A percentile compares a stretch with the other conserved stretches of the same genome.
phyloP scores from a whole-genome alignment of 2,888 invertebrate species.

The Apomyelois bistriatella region DNA sequence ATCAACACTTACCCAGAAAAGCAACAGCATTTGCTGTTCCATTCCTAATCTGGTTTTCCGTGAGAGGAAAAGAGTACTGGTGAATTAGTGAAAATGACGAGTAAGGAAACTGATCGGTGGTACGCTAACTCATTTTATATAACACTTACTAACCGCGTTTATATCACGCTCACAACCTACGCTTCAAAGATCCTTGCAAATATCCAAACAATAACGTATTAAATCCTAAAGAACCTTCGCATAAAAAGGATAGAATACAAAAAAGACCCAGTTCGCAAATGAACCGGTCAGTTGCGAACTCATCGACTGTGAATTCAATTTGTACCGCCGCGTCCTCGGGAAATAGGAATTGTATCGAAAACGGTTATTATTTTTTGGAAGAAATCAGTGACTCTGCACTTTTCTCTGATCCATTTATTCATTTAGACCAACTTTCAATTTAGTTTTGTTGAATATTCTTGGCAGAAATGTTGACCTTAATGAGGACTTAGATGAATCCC shows the following conservation, averaged over 20 bases:
- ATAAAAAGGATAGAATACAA: not conserved
- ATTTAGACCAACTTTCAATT: constrained; percentile 12
- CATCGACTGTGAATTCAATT: constrained; percentile 39
- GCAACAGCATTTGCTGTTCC: too few relatives aligned
- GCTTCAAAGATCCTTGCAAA: too few relatives aligned
- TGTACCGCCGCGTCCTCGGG: constrained; percentile 27
- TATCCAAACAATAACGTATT: too few relatives aligned
- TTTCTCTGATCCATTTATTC: constrained; percentile 24
- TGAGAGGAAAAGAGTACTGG: too few relatives aligned
- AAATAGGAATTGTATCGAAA: constrained; percentile 41
- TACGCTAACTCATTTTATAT: too few relatives aligned
- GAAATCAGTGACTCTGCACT: constrained; percentile 36
- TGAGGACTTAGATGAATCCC: not conserved
- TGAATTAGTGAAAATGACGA: too few relatives aligned
- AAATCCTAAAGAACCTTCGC: too few relatives aligned
- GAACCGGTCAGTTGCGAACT: constrained; percentile 34
- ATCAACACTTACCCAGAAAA: too few relatives aligned
- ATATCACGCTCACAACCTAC: too few relatives aligned
- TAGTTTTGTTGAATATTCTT: not conserved
- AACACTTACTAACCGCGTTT: too few relatives aligned
- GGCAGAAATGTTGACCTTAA: constrained; percentile 14
- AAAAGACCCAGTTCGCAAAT: constrained; percentile 44
- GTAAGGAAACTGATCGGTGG: too few relatives aligned
- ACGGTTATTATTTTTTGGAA: constrained; percentile 36
- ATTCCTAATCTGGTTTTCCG: too few relatives aligned